A percentile compares a stretch with the other conserved stretches of the same genome.
Evolutionary conservation across 2,113 vertebrate genomes (phyloP).

Genomic region (Kryptolebias marmoratus): DNA sequence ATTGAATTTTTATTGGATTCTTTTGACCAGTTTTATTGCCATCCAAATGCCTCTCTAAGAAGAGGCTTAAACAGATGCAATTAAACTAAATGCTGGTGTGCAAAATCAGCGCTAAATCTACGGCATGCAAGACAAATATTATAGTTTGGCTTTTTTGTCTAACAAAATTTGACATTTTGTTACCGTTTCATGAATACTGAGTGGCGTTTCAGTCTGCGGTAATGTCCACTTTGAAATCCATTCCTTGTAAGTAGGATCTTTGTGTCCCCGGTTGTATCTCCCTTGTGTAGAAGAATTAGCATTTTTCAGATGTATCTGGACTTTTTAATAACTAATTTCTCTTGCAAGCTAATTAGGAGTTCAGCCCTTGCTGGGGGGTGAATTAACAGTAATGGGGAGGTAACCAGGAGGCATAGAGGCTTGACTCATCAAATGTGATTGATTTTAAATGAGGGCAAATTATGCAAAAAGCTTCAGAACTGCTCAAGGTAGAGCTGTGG

Average conservation of each 20-base stretch:
- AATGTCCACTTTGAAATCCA: slow-evolving; percentile 29
- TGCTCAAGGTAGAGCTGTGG: slow-evolving; percentile 4
- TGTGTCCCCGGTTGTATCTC: slow-evolving; percentile 14
- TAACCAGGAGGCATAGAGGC: slow-evolving; percentile 40
- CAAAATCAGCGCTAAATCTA: slow-evolving; percentile 16
- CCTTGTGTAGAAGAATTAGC: slow-evolving; percentile 39
- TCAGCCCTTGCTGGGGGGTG: slow-evolving; percentile 47
- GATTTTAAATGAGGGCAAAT: slow-evolving; percentile 49
- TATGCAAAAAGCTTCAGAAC: slow-evolving; percentile 29
- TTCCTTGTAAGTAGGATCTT: slow-evolving; percentile 32
- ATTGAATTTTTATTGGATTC: slow-evolving; percentile 59
- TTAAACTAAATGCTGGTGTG: neutral
- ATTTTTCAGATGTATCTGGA: slow-evolving; percentile 51
- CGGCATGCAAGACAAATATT: neutral
- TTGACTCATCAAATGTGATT: slow-evolving; percentile 47
- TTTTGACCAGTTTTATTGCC: slow-evolving; percentile 33
- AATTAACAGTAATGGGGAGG: slow-evolving; percentile 40
- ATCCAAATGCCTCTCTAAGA: slow-evolving; percentile 19
- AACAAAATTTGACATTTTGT: neutral
- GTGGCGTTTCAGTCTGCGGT: slow-evolving; percentile 9
- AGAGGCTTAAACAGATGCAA: slow-evolving; percentile 40
- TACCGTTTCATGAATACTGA: slow-evolving; percentile 17
- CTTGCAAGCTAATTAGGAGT: slow-evolving; percentile 49
- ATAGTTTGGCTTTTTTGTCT: slow-evolving; percentile 4
- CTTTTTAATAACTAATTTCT: slow-evolving; percentile 51